A percentile compares a stretch with the other conserved stretches of the same genome.
These are phyloP conservation scores for Cryptotermes secundus DNA, from an alignment of 1,140 invertebrate species.

Conservation along the genomic window DNA sequence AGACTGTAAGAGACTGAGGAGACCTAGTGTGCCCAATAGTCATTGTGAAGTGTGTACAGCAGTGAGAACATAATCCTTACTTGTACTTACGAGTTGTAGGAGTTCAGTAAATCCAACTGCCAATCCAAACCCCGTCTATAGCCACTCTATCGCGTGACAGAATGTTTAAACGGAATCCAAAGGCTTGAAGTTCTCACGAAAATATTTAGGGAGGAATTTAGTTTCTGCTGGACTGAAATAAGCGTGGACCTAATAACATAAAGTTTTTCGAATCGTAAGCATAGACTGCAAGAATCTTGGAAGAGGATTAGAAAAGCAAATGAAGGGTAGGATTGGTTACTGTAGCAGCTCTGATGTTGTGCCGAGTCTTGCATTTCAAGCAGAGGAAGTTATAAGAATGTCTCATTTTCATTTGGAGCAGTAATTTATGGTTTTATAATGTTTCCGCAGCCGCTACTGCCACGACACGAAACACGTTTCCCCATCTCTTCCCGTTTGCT, in stretches of 20 bases:
- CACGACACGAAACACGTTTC: neutral
- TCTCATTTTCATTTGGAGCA: neutral
- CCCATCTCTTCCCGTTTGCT: neutral
- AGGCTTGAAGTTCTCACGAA: too few relatives aligned
- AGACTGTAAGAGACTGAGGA: too few relatives aligned
- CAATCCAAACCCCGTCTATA: too few relatives aligned
- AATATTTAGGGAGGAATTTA: too few relatives aligned
- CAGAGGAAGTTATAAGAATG: slow-evolving; percentile 6
- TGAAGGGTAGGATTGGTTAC: neutral
- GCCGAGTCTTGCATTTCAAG: neutral
- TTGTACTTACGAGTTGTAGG: too few relatives aligned
- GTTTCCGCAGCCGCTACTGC: neutral
- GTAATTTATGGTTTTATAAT: neutral
- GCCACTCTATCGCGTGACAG: too few relatives aligned
- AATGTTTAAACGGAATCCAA: too few relatives aligned
- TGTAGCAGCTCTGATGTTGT: neutral
- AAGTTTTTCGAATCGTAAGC: neutral
- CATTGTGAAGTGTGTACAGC: too few relatives aligned
- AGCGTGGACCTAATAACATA: neutral
- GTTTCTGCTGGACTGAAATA: neutral
- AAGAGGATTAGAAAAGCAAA: neutral
- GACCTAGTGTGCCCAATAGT: too few relatives aligned
- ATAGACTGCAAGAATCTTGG: neutral
- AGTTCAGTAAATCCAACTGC: too few relatives aligned
- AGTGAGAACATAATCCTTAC: too few relatives aligned